Percentiles rank a stretch among this genome's conserved stretches.
Evolutionary conservation across 2,113 vertebrate genomes (phyloP).

Genomic region (Larimichthys crocea): DNA sequence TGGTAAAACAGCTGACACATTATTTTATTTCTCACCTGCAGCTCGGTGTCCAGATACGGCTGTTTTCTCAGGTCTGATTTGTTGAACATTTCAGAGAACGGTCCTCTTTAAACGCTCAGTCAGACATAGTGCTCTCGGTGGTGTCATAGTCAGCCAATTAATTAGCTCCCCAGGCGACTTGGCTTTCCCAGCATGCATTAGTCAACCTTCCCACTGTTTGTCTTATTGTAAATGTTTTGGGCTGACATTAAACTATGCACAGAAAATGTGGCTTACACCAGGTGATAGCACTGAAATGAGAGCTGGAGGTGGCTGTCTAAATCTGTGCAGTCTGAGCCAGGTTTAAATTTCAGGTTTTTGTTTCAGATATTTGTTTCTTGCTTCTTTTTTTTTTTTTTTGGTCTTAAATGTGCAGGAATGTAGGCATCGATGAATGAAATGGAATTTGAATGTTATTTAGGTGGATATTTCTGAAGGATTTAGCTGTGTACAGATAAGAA

Average conservation of each 20-base stretch:
- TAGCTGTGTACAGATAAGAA: neutral
- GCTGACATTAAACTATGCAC: constrained; percentile 55
- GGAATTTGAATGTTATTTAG: neutral
- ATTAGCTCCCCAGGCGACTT: constrained; percentile 69
- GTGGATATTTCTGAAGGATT: neutral
- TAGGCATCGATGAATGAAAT: neutral
- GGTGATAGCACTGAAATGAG: constrained; percentile 9
- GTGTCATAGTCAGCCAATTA: constrained; percentile 73
- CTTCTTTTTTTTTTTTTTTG: neutral
- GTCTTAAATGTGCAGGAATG: neutral
- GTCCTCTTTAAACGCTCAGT: constrained; percentile 49
- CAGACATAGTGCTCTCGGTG: constrained; percentile 57
- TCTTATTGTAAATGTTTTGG: constrained; percentile 65
- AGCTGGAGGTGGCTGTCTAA: constrained; percentile 19
- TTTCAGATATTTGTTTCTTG: neutral
- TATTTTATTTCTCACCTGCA: constrained; percentile 59
- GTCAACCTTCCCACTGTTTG: constrained; percentile 58
- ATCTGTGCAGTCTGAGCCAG: neutral
- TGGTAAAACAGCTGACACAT: constrained; percentile 44
- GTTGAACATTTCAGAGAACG: constrained; percentile 44
- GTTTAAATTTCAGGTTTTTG: neutral
- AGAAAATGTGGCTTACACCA: constrained; percentile 32
- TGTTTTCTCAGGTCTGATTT: constrained; percentile 40
- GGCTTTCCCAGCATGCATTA: constrained; percentile 76
- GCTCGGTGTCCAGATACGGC: constrained; percentile 11